Conservation (phyloP, 2,797 vertebrate genomes). For the Petrocephalus schoutedeni region DNA sequence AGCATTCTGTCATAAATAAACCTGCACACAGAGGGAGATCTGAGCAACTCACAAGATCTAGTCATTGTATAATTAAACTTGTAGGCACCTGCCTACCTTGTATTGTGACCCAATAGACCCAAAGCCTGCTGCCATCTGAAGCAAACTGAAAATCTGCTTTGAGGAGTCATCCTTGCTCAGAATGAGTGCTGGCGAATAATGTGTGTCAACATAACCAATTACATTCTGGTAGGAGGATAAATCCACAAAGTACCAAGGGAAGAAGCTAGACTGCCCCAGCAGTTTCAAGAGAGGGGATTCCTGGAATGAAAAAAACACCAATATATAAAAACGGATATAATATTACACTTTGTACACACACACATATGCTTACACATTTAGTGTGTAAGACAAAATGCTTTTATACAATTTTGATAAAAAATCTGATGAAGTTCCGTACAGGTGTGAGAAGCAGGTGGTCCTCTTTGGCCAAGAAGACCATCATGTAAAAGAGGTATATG, state of each 20-base stretch:
- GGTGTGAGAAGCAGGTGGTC: constrained; percentile 71
- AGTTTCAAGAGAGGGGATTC: constrained; percentile 81
- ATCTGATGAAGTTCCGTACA: constrained; percentile 54
- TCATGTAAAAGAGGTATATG: constrained; percentile 87
- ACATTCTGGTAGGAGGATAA: constrained; percentile 80
- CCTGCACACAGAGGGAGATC: background rate
- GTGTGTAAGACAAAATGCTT: background rate
- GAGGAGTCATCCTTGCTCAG: constrained; percentile 69
- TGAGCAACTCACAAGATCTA: background rate
- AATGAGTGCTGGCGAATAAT: constrained; percentile 81
- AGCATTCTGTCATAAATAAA: background rate
- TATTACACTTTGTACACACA: background rate
- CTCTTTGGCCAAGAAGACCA: constrained; percentile 88
- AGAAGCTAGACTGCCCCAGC: constrained; percentile 79
- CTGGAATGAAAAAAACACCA: constrained; percentile 49
- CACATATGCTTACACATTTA: background rate
- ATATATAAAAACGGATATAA: background rate
- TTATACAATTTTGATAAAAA: background rate
- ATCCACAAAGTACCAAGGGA: constrained; percentile 89
- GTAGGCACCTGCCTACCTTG: constrained; percentile 47
- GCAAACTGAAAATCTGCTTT: constrained; percentile 74
- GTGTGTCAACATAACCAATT: constrained; percentile 80
- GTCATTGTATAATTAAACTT: background rate
- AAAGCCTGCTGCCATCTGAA: constrained; percentile 83
- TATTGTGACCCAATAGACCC: constrained; percentile 66